Evolutionary conservation across 2,113 vertebrate genomes (phyloP), one percentile per base, ranked within the genome.

Genomic region (Microcebus ravelobensis): DNA sequence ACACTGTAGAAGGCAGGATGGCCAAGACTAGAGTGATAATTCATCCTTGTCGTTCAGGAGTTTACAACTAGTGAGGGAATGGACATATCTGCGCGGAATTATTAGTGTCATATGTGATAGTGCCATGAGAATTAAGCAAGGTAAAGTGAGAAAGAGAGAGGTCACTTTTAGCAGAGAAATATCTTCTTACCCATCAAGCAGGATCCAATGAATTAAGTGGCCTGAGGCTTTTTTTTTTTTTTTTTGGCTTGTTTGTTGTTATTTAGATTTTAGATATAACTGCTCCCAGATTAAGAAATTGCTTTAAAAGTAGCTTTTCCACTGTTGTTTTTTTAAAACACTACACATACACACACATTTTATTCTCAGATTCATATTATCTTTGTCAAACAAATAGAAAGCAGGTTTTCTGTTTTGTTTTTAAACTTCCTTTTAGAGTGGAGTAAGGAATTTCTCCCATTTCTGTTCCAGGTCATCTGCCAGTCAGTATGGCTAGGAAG

Each of bases 241-340:
- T 17, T 59, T 83, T 17, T 23, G 8, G 18, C 39, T 45, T 25
- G 2, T 52, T 59, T 87, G 31, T 67, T 89, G 50, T 74, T 82
- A 20, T 96, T 91, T 93, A 90, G 11, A 34, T 94, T 90, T 92
- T 59, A 94, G 27, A 85, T 61, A 42, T 70, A 84, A 65, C n/a
- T 15, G 36, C 34, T 82, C 93, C 31, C 61, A 93, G 82, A 34
- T 65, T 80, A 81, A 91, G 80, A 96, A 57, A 74, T 68, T n/a
- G 31, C 52, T 96, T 61, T 67, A 59, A 67, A 90, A 88, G 20
- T n/a, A 82, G 67, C 20, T 63, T 92, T 87, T 57, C 45, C 36
- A 42, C 83, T 80, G 61, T 59, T 79, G 45, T 94, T 31, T n/a
- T 27, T 57, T 34, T 52, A 10, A 14, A 14, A 65, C 87, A 34